A percentile compares a stretch with the other conserved stretches of the same genome.
Conservation (phyloP, 92 coral and sea anemone species). For the Epizoanthus illoricatus region DNA sequence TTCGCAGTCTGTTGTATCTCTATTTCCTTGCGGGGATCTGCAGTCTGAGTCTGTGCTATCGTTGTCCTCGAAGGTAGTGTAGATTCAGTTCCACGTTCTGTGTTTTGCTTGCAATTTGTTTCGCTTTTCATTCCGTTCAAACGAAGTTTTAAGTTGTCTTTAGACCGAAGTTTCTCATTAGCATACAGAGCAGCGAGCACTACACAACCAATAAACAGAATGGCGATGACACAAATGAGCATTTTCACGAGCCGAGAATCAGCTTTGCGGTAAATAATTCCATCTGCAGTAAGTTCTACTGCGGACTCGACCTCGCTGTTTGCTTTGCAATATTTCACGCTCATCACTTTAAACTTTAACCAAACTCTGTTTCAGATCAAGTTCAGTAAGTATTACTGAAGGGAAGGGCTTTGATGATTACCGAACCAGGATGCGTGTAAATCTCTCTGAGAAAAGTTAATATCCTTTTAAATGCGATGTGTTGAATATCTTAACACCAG, state of each 20-base stretch:
- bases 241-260: background rate
- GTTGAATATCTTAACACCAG: too few species aligned
- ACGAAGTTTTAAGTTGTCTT: background rate
- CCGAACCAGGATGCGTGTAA: too few species aligned
- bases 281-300: slow-evolving; percentile 1
- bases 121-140: background rate
- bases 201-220: slow-evolving; percentile 7
- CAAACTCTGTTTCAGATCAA: too few species aligned
- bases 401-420: too few species aligned
- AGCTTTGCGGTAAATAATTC: background rate
- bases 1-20: background rate
- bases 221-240: background rate
- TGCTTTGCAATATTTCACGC: slow-evolving; percentile 24
- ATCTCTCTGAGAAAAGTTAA: too few species aligned
- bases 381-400: too few species aligned
- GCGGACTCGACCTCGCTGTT: background rate
- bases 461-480: too few species aligned
- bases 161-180: slow-evolving; percentile 11
- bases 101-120: background rate
- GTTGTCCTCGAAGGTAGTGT: background rate
- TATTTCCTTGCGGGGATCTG: background rate
- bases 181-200: slow-evolving; percentile 24
- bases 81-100: background rate
- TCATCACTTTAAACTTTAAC: background rate
- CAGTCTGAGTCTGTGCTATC: background rate